Evolutionary conservation across 2,113 vertebrate genomes (phyloP).

Genomic region (Proterorhinus semilunaris): DNA sequence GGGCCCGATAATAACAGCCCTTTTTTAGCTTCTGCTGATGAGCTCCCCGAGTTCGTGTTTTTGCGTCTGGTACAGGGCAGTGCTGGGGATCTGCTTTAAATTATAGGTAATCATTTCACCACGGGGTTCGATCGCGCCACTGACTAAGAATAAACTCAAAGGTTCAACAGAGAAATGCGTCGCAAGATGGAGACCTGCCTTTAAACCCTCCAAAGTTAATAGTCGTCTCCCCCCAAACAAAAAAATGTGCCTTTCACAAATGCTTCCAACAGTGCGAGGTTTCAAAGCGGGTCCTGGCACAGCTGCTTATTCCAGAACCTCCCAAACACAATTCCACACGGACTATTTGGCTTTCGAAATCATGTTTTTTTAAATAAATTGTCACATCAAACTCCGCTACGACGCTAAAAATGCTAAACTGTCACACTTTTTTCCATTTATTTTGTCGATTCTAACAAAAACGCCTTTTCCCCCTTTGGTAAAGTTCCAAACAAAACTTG

Average conservation of each 20-base stretch:
- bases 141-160: neutral
- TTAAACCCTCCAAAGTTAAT: too few relatives aligned
- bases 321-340: neutral
- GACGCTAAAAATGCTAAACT: neutral
- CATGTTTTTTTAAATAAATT: neutral
- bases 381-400: neutral
- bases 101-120: slow-evolving; percentile 5
- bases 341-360: neutral
- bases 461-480: neutral
- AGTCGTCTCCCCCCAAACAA: neutral
- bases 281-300: neutral
- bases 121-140: neutral
- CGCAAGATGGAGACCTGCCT: too few relatives aligned
- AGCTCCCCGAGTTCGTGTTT: slow-evolving; percentile 40
- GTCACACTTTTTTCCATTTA: neutral
- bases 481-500: neutral
- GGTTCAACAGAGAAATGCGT: too few relatives aligned
- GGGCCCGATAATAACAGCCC: slow-evolving; percentile 37
- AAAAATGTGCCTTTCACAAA: neutral
- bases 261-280: neutral
- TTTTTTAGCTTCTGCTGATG: slow-evolving; percentile 27
- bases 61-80: slow-evolving; percentile 29
- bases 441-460: neutral
- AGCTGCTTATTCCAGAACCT: neutral
- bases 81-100: slow-evolving; percentile 25